A percentile compares a stretch with the other conserved stretches of the same genome.
phyloP scores from a whole-genome alignment of 2,797 vertebrate genomes.

The Gymnothorax reevesii region DNA sequence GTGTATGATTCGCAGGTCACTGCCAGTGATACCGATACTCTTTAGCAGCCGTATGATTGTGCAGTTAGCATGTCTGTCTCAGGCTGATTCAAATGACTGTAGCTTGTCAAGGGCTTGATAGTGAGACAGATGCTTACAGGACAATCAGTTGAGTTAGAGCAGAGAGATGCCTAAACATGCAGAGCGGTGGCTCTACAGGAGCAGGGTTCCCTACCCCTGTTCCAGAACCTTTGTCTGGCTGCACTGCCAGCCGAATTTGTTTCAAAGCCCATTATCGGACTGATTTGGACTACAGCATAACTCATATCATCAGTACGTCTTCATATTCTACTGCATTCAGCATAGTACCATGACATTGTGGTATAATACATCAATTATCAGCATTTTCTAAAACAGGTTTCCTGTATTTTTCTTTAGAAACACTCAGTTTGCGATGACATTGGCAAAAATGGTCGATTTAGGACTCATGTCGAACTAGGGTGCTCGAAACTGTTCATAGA shows the following conservation, averaged over 20 bases:
- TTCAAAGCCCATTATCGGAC: slow-evolving; percentile 7
- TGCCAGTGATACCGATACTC: not conserved
- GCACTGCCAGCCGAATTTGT: not conserved
- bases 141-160: too few relatives aligned
- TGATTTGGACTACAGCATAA: not conserved
- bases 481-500: not conserved
- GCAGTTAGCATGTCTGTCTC: not conserved
- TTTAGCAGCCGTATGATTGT: not conserved
- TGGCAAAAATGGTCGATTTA: not conserved
- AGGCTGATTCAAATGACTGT: not conserved
- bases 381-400: not conserved
- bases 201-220: not conserved
- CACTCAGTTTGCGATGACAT: not conserved
- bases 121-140: too few relatives aligned
- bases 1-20: too few relatives aligned
- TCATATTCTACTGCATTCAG: not conserved
- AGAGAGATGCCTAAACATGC: too few relatives aligned
- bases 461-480: not conserved
- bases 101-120: too few relatives aligned
- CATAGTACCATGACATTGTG: not conserved
- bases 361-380: not conserved
- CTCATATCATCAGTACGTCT: not conserved
- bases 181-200: too few relatives aligned
- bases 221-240: slow-evolving; percentile 11
- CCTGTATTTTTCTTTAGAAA: not conserved